Evolutionary conservation across 2,113 vertebrate genomes (phyloP), one percentile per base, ranked within the genome.

Genomic region (Rhodinocichla rosea): DNA sequence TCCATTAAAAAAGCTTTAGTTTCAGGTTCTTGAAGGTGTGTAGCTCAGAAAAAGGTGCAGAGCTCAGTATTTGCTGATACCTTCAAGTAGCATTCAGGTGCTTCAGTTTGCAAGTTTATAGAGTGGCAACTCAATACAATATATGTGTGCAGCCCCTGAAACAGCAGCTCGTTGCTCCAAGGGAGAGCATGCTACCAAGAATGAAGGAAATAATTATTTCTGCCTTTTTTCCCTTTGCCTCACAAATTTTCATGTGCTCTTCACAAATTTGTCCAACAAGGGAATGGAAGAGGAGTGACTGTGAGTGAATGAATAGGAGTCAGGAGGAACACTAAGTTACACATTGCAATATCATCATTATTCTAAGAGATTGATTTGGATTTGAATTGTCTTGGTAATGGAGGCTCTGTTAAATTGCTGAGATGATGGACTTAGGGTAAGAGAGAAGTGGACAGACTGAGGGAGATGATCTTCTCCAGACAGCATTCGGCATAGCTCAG

Each of bases 331-430:
- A 15, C 0, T 49, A 49, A 40, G 13, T 60, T 47, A 15, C 19
- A 47, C 8, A 16, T 16, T 45, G 37, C 49, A 26, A 1, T 60
- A 5, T 23, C 9, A 4, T 57, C 1, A 0, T 50, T 75, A 33
- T 33, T 87, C 17, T 18, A 8, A 55, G 30, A 67, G 47, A 3
- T 15, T 11, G 9, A 5, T 52, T 83, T 81, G 60, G 20, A 17
- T 74, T 77, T 83, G 15, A 50, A 45, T 70, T 3, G 1, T n/a
- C 11, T 69, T 4, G 4, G 59, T 37, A 80, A 3, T 40, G 52
- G 70, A 44, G 12, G 42, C 45, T 74, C 50, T 2, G 1, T 20
- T 28, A 57, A 53, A 45, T 32, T 4, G 1, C 45, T 67, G 39
- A 39, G 17, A 19, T 44, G 6, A 10, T 28, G 50, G 32, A 12